Evolutionary conservation across 2,113 vertebrate species (phyloP).

Genomic region (Capreolus pygargus): DNA sequence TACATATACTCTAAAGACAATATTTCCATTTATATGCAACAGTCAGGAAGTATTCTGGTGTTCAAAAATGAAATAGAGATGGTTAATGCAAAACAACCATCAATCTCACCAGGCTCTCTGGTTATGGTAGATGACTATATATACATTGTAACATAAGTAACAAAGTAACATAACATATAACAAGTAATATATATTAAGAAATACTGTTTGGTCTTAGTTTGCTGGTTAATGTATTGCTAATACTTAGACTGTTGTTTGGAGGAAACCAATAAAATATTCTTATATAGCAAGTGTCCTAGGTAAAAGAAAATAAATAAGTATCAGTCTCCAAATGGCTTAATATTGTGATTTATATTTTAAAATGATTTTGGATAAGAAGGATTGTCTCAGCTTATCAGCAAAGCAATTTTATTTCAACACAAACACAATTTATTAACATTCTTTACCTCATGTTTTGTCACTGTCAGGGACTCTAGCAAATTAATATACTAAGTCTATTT

Average conservation of each 20-base stretch:
- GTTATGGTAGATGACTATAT: not conserved
- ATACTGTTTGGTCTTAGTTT: not conserved
- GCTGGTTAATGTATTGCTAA: not conserved
- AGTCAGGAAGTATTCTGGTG: not conserved
- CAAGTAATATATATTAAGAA: not conserved
- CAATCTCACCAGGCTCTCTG: not conserved
- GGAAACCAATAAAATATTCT: not conserved
- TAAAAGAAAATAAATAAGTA: not conserved
- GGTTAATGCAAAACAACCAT: not conserved
- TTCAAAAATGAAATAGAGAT: not conserved
- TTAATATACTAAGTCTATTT: not conserved
- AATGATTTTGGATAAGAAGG: not conserved
- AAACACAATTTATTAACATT: not conserved
- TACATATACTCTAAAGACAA: not conserved
- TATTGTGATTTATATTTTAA: constrained; percentile 1
- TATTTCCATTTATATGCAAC: not conserved
- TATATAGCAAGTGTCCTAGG: not conserved
- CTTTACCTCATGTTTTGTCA: not conserved
- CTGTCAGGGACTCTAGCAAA: not conserved
- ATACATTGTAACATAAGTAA: not conserved
- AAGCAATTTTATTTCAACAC: not conserved
- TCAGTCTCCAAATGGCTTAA: not conserved
- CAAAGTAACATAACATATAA: not conserved
- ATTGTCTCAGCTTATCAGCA: not conserved
- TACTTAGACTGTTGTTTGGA: not conserved